Base-by-base conservation (phyloP, 2,888 invertebrate genomes). In the Drosophila vallismaia region DNA sequence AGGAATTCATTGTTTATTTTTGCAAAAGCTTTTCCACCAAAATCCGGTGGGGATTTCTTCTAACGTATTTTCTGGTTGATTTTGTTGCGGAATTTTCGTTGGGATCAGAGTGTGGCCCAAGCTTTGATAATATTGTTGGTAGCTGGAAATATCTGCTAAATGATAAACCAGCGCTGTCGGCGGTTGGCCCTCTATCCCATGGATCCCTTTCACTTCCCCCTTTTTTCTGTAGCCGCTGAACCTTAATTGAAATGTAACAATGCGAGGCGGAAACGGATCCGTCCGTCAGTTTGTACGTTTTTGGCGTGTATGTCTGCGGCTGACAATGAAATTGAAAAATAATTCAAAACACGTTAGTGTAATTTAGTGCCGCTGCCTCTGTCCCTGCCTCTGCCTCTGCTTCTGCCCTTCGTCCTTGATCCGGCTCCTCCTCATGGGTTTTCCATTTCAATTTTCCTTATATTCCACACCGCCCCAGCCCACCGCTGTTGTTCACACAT, bases 341-440 rank as follows among this genome's bases (percentile, higher is more conserved):
- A 89, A 90, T 90, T 89, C 90, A 75, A 88, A 86, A 88, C 89
- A 90, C 89, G 89, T 90, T 89, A 90, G 82, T 80, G 88, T 89
- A 90, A 90, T 90, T 90, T 89, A 86, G 82, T 89, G 87, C 78
- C 87, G 79, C 63, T 67, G 52, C 74, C 53, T 71, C 60, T 58
- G n/a, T n/a, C n/a, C n/a, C n/a, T n/a, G n/a, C n/a, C n/a, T n/a
- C n/a, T n/a, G n/a, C n/a, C n/a, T n/a, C 2, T 60, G 54, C 19
- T 48, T 24, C n/a, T 9, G 60, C 45, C 49, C 46, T 49, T 8
- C 45, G 48, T 9, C 31, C 42, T 42, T 38, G 31, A 44, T 14
- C 40, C 44, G 12, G 19, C 36, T 10, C 42, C 36, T 14, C 12
- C 2, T 24, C 12, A 3, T 29, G n/a, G 14, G 28, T 66, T 67